These are phyloP conservation scores for Arnoldichthys spilopterus DNA, from an alignment of 2,797 vertebrate species.

Conservation along the genomic window DNA sequence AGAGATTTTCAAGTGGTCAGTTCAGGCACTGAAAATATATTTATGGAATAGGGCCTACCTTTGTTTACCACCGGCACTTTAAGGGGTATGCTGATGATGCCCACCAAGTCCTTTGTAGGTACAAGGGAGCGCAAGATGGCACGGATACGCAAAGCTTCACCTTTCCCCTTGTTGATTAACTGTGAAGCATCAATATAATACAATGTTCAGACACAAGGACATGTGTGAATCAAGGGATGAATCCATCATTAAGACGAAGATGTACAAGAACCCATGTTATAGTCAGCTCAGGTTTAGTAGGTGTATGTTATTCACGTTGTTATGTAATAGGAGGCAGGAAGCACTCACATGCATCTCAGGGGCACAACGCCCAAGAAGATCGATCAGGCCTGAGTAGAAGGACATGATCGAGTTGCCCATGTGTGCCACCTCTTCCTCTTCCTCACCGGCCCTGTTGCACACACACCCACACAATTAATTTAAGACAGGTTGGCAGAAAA, in stretches of 20 bases:
- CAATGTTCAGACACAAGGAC: background rate
- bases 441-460: slow-evolving; percentile 75
- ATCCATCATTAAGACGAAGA: background rate
- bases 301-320: background rate
- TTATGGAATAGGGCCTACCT: slow-evolving; percentile 76
- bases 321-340: background rate
- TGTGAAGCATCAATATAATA: slow-evolving; percentile 66
- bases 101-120: slow-evolving; percentile 93
- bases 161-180: slow-evolving; percentile 98
- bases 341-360: slow-evolving; percentile 96
- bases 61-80: slow-evolving; percentile 90
- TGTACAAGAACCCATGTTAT: background rate
- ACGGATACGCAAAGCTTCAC: slow-evolving; percentile 94
- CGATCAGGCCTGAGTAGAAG: slow-evolving; percentile 97
- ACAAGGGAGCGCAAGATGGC: slow-evolving; percentile 97
- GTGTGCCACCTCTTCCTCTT: slow-evolving; percentile 90
- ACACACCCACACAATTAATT: slow-evolving; percentile 36
- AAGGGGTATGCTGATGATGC: slow-evolving; percentile 95
- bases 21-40: background rate
- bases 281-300: background rate
- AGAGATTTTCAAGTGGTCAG: background rate
- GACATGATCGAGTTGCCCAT: slow-evolving; percentile 99
- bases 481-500: slow-evolving; percentile 3
- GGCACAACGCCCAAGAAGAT: slow-evolving; percentile 96
- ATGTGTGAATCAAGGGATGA: background rate